phyloP scores from a whole-genome alignment of 2,797 vertebrate species.

The Leptodon cayanensis region DNA sequence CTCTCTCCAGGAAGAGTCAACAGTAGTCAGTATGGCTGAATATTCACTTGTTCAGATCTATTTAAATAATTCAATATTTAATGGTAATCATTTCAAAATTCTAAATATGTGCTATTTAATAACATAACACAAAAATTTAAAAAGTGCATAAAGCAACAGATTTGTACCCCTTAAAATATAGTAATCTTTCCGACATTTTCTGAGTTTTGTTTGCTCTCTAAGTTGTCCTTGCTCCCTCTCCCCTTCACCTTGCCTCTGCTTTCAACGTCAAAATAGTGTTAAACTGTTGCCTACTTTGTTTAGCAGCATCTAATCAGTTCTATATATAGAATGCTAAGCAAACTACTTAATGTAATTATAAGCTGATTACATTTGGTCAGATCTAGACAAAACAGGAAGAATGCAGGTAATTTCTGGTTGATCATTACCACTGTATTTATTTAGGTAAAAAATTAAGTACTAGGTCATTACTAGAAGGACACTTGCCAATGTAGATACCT shows the following conservation, averaged over 20 bases:
- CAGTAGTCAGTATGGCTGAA: neutral
- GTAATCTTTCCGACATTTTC: neutral
- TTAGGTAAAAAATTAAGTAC: slow-evolving; percentile 27
- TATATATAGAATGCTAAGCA: slow-evolving; percentile 54
- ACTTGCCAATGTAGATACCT: neutral
- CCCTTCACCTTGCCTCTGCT: neutral
- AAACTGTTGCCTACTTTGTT: neutral
- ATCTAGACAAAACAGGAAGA: slow-evolving; percentile 36
- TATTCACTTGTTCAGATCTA: neutral
- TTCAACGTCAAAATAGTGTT: neutral
- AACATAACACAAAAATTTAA: neutral
- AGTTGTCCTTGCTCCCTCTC: neutral
- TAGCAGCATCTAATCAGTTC: slow-evolving; percentile 6
- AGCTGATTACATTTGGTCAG: slow-evolving; percentile 44
- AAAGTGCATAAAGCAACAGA: neutral
- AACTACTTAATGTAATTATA: slow-evolving; percentile 33
- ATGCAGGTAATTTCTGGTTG: slow-evolving; percentile 24
- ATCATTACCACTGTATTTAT: slow-evolving; percentile 8
- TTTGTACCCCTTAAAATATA: neutral
- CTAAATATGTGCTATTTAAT: neutral
- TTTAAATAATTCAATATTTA: neutral
- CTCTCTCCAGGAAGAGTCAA: neutral
- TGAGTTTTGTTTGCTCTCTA: neutral
- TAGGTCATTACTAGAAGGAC: neutral
- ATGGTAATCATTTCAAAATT: neutral